Percentiles rank a stretch among this genome's conserved stretches.
phyloP scores from a whole-genome alignment of 2,888 invertebrate genomes.

The Teinopalpus imperialis region DNA sequence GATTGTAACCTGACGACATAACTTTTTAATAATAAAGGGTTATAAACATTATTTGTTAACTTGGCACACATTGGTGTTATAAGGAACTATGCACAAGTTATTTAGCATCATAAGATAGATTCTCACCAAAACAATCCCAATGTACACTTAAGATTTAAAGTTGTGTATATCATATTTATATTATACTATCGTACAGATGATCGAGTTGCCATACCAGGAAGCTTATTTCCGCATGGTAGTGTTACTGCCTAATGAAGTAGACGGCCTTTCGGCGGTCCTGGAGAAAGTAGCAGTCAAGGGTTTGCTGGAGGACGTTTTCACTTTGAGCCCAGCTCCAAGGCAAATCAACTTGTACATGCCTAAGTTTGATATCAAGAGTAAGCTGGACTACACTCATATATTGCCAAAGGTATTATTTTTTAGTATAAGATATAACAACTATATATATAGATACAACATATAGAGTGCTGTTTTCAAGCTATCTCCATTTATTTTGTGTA shows the following conservation, averaged over 20 bases:
- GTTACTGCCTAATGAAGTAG: conserved; percentile 47
- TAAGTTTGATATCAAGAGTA: conserved; percentile 50
- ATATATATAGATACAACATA: too few relatives aligned
- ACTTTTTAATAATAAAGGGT: too few relatives aligned
- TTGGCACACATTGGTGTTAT: too few relatives aligned
- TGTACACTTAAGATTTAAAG: too few relatives aligned
- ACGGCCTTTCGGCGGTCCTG: conserved; percentile 47
- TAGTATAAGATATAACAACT: too few relatives aligned
- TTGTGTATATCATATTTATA: neutral
- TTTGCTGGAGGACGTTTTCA: conserved; percentile 45
- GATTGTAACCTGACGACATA: too few relatives aligned
- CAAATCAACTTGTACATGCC: conserved; percentile 47
- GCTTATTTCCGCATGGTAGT: conserved; percentile 53
- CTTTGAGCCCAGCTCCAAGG: conserved; percentile 34
- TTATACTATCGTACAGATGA: conserved; percentile 38
- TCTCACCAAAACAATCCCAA: too few relatives aligned
- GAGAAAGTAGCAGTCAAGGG: conserved; percentile 45
- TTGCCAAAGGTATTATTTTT: conserved; percentile 52
- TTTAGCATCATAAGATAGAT: too few relatives aligned
- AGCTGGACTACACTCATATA: conserved; percentile 44
- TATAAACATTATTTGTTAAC: too few relatives aligned
- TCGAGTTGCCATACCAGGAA: conserved; percentile 57
- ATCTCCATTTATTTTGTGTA: too few relatives aligned
- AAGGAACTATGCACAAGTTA: too few relatives aligned
- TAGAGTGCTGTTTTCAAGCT: too few relatives aligned